Evolutionary conservation across 2,113 vertebrate genomes (phyloP).

Genomic region (Anoura caudifer): DNA sequence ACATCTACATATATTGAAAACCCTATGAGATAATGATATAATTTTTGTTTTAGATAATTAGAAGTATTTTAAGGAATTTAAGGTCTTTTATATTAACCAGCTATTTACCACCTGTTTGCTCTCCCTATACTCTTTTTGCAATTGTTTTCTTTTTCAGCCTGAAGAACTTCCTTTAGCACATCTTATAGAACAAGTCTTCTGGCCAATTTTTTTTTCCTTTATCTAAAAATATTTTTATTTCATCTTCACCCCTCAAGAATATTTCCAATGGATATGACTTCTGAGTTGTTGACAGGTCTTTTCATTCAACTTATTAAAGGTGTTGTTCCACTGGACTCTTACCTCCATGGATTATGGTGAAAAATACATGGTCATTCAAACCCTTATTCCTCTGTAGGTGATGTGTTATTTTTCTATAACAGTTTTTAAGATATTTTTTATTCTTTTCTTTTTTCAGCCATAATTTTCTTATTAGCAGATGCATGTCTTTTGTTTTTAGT

Average conservation of each 20-base stretch:
- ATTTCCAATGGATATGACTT: not conserved
- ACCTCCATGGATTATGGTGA: not conserved
- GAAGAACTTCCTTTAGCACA: not conserved
- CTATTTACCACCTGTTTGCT: not conserved
- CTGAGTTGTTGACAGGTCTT: not conserved
- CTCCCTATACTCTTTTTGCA: not conserved
- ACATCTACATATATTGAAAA: not conserved
- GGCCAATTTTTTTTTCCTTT: not conserved
- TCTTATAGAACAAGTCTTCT: not conserved
- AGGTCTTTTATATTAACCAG: not conserved
- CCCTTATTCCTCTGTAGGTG: not conserved
- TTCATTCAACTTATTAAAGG: not conserved
- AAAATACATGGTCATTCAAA: not conserved
- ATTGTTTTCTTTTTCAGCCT: not conserved
- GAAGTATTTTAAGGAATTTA: not conserved
- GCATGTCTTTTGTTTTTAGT: not conserved
- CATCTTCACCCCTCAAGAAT: not conserved
- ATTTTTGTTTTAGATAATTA: not conserved
- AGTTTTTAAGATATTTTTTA: not conserved
- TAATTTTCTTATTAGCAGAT: not conserved
- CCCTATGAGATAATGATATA: not conserved
- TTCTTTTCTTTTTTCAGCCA: not conserved
- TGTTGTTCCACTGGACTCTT: not conserved
- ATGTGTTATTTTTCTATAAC: not conserved
- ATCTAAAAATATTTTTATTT: constrained; percentile 11